Evolutionary conservation across 2,113 vertebrate genomes (phyloP).

Genomic region (Agapornis roseicollis): DNA sequence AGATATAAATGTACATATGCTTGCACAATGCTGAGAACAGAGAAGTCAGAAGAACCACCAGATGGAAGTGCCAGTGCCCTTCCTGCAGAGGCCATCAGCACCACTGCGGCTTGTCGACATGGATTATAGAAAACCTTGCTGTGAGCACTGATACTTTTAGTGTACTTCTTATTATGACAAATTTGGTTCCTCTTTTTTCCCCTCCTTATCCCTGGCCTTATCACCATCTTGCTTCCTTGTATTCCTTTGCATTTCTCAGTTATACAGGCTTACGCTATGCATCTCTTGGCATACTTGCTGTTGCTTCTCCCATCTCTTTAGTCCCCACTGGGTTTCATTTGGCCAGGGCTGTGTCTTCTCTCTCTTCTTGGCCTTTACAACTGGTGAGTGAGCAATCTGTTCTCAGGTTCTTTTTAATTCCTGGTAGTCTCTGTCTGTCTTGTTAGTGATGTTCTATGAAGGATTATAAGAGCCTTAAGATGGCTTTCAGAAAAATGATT

Average conservation of each 20-base stretch:
- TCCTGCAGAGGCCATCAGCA: not conserved
- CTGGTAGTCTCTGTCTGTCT: not conserved
- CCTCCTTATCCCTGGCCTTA: not conserved
- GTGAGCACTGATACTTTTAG: not conserved
- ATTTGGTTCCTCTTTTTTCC: conserved; percentile 47
- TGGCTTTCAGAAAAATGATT: not conserved
- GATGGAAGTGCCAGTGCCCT: not conserved
- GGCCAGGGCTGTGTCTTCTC: not conserved
- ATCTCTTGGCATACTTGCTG: not conserved
- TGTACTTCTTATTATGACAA: not conserved
- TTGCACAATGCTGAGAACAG: not conserved
- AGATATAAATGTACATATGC: not conserved
- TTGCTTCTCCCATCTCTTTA: not conserved
- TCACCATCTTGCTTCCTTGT: not conserved
- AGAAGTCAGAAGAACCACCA: not conserved
- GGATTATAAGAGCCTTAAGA: not conserved
- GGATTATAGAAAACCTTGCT: not conserved
- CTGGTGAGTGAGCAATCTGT: not conserved
- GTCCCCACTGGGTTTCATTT: not conserved
- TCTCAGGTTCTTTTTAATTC: not conserved
- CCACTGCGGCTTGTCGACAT: not conserved
- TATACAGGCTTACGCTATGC: not conserved
- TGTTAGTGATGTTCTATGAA: not conserved
- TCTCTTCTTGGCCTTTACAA: not conserved
- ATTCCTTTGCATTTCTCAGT: not conserved